These are phyloP conservation scores for Caenorhabditis panamensis DNA, from an alignment of 2,888 invertebrate genomes.

Conservation along the genomic window DNA sequence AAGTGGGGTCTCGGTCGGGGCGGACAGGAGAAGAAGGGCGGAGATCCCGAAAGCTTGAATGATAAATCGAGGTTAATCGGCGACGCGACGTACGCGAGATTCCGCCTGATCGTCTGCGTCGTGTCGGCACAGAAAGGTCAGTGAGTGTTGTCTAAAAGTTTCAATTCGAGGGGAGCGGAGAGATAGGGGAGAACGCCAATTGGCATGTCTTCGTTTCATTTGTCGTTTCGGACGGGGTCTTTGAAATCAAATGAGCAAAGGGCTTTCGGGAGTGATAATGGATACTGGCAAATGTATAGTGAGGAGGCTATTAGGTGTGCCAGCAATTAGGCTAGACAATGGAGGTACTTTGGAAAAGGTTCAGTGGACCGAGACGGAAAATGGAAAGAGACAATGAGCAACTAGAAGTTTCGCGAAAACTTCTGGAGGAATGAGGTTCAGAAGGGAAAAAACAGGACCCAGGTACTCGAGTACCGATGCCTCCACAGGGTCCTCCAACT, in stretches of 20 bases:
- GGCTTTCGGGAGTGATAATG: background rate
- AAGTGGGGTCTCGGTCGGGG: conserved; percentile 34
- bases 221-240: conserved; percentile 11
- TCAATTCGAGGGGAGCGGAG: conserved; percentile 42
- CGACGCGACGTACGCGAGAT: conserved; percentile 29
- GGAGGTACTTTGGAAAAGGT: background rate
- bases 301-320: conserved; percentile 5
- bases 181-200: conserved; percentile 43
- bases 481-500: too few species aligned
- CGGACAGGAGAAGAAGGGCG: conserved; percentile 19
- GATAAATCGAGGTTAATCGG: conserved; percentile 60
- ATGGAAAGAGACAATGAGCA: too few species aligned
- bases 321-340: background rate
- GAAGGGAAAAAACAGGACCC: too few species aligned
- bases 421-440: too few species aligned
- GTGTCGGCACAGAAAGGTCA: conserved; percentile 28
- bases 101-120: conserved; percentile 10
- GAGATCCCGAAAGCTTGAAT: conserved; percentile 51
- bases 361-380: too few species aligned
- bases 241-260: conserved; percentile 1
- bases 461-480: too few species aligned
- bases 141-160: conserved; percentile 15
- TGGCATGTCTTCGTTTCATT: conserved; percentile 36
- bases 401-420: too few species aligned
- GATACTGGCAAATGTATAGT: conserved; percentile 21